Evolutionary conservation across 2,113 vertebrate species (phyloP).

Genomic region (Pachypanchax playfairii): DNA sequence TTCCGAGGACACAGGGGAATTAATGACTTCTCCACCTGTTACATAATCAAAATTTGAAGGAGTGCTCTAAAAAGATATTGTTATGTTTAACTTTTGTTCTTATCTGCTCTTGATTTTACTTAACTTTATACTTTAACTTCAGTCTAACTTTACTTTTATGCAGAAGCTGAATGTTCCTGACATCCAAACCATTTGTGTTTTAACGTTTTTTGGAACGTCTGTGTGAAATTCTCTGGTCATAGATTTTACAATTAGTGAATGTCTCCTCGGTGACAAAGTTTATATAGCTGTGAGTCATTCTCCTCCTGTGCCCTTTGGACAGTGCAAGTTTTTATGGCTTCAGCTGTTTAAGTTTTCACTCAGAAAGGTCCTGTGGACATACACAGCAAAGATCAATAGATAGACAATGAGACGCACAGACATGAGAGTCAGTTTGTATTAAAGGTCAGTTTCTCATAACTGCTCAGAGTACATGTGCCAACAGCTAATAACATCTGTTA

Average conservation of each 20-base stretch:
- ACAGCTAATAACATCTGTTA: constrained; percentile 36
- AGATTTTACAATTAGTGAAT: constrained; percentile 6
- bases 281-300: constrained; percentile 27
- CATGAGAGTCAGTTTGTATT: neutral
- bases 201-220: neutral
- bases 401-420: neutral
- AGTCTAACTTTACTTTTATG: constrained; percentile 21
- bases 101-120: constrained; percentile 3
- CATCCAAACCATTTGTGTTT: constrained; percentile 19
- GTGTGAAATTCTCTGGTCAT: neutral
- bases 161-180: neutral
- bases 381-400: neutral
- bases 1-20: neutral
- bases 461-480: neutral
- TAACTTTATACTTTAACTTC: constrained; percentile 3
- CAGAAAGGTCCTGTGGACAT: constrained; percentile 7
- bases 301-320: constrained; percentile 30
- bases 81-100: constrained; percentile 9
- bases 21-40: constrained; percentile 19
- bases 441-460: constrained; percentile 58
- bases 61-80: constrained; percentile 17
- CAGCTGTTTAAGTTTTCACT: constrained; percentile 3
- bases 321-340: constrained; percentile 39
- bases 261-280: neutral
- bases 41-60: constrained; percentile 5